Conservation (phyloP, 2,797 vertebrate genomes). For the Florisuga fusca region DNA sequence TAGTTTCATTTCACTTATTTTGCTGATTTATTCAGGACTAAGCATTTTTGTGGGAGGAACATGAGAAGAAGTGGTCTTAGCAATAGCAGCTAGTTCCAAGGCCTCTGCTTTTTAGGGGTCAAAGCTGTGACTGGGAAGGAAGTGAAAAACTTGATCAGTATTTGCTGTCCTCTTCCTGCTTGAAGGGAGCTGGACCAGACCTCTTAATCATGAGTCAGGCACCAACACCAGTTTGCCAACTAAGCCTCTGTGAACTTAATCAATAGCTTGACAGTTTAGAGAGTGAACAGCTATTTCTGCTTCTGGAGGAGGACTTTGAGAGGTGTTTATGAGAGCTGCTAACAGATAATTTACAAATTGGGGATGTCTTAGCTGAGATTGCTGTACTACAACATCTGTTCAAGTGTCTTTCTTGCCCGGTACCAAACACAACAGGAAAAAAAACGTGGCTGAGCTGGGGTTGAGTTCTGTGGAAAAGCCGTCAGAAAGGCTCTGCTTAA, state of each 20-base stretch:
- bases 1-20: not conserved
- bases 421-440: not conserved
- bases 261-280: not conserved
- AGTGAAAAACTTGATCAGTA: not conserved
- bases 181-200: not conserved
- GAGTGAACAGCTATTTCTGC: constrained; percentile 17
- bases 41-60: not conserved
- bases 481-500: not conserved
- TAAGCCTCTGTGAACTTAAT: constrained; percentile 25
- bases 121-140: not conserved
- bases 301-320: not conserved
- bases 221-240: constrained; percentile 5
- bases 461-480: not conserved
- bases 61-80: not conserved
- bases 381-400: not conserved
- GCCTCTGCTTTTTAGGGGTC: not conserved
- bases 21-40: not conserved
- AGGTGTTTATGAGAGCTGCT: constrained; percentile 29
- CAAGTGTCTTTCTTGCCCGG: not conserved
- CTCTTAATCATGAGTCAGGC: not conserved
- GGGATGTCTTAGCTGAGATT: not conserved
- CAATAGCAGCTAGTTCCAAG: not conserved
- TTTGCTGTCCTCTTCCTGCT: not conserved
- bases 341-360: constrained; percentile 17
- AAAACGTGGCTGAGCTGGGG: not conserved